Evolutionary conservation across 2,797 vertebrate genomes (phyloP), one percentile per base, ranked within the genome.

Genomic region (Paratrypauchen microcephalus): DNA sequence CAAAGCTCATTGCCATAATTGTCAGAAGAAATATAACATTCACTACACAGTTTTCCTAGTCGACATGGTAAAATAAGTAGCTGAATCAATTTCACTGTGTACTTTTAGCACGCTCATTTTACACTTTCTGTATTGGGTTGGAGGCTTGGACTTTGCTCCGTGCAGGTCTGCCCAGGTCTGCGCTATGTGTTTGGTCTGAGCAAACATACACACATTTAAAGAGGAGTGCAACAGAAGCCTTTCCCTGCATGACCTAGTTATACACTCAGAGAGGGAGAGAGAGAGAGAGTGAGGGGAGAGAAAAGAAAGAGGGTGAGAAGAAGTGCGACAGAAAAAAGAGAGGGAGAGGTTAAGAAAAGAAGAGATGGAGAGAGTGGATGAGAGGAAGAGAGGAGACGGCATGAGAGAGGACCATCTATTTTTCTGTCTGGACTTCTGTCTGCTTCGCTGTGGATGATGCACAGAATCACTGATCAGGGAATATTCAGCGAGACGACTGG

Each of bases 221-320:
- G 78, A 86, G 69, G 69, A 65, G 66, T 74, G 77, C 78, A 78
- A 68, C 81, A 73, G 63, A 83, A 69, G 71, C 73, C 79, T 76
- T 72, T 79, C 62, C 67, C 79, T 79, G 78, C 72, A n/a, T 91
- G 88, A 91, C 87, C 87, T 83, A 90, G 76, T 88, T 90, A 75
- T 85, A 66, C 72, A 73, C 65, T 68, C 61, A 71, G 63, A 74
- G 70, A 79, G 4, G n/a, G 24, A 57, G 55, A 16, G 24, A 57
- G 55, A 16, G n/a, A 23, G 19, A 73, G 76, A 26, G 48, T n/a
- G n/a, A n/a, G 80, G 64, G 60, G n/a, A 78, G 71, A 69, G 19
- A 71, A 41, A 26, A 15, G 54, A 26, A 12, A 1, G 54, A 15
- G 23, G 4, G 21, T 5, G 21, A 13, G 23, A 26, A 3, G 3